A percentile compares a stretch with the other conserved stretches of the same genome.
phyloP scores from a whole-genome alignment of 2,797 vertebrate genomes.

The Gorsachius magnificus region DNA sequence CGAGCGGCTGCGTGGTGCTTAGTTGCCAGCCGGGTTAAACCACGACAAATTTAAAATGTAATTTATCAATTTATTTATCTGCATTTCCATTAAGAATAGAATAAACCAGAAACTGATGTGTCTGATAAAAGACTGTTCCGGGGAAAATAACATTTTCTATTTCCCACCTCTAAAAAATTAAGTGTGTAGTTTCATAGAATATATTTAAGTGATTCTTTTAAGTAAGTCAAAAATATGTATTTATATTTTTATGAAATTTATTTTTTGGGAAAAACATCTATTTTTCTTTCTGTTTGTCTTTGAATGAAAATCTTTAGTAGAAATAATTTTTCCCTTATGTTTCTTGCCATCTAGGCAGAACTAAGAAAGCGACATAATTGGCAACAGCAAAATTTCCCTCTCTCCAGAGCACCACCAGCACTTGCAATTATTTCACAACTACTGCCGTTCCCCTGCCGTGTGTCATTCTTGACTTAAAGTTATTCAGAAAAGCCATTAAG shows the following conservation, averaged over 20 bases:
- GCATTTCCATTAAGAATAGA: background rate
- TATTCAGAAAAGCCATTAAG: constrained; percentile 48
- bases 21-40: no score
- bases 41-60: constrained; percentile 2
- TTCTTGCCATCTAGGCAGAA: constrained; percentile 20
- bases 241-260: background rate
- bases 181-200: background rate
- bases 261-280: rapidly evolving
- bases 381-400: background rate
- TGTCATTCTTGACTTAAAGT: constrained; percentile 37
- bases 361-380: constrained; percentile 5
- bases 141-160: background rate
- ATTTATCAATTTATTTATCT: constrained; percentile 13
- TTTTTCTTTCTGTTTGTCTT: background rate
- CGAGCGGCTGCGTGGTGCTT: no score
- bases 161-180: background rate
- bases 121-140: background rate
- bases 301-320: background rate
- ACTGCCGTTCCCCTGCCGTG: background rate
- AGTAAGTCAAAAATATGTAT: background rate
- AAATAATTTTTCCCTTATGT: constrained; percentile 25
- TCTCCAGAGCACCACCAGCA: background rate
- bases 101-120: background rate
- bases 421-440: constrained; percentile 15
- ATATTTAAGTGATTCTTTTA: background rate